Base-by-base conservation (phyloP, 2,113 vertebrate genomes). In the Columbina picui region DNA sequence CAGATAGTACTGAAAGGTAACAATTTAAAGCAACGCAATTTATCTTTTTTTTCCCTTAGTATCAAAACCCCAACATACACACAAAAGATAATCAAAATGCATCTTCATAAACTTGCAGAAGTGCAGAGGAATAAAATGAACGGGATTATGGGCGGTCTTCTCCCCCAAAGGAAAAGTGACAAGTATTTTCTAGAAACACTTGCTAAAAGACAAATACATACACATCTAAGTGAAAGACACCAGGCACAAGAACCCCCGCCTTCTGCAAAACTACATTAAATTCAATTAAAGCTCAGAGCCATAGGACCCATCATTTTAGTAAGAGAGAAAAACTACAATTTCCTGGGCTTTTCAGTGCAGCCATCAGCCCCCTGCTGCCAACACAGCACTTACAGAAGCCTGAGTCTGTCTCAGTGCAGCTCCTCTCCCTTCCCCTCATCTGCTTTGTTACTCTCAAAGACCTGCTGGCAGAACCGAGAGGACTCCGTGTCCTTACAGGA, bases 361-460 rank as follows among this genome's bases (percentile, higher is more conserved):
- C 71, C 52, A 5, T 17, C 84, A 75, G 9, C 13, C 68, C 90
- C 68, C 83, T 94, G 70, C 91, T 95, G 68, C 67, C 85, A 63
- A 5, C 55, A 63, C 38, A 70, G 80, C 89, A 78, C 68, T 94
- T 82, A 59, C 87, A 89, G 83, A 29, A 86, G 87, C 82, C 94
- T 29, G 75, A 39, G 7, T 96, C 86, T 95, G 90, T n/a, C 73
- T 93, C 67, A 76, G 30, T 82, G 71, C 77, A 56, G 89, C 90
- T 94, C 59, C 84, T 95, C 87, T 96, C 89, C 79, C 78, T 92
- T 89, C 65, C 77, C 36, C 39, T 87, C 68, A 79, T 90, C 90
- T 90, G 87, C 94, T 91, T 75, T 86, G 86, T 86, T 95, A 34
- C 92, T 91, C 56, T 64, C 56, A 57, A 29, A 90, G 63, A 91